These are phyloP conservation scores for Petrocephalus schoutedeni DNA, from an alignment of 2,797 vertebrate genomes.

Conservation along the genomic window DNA sequence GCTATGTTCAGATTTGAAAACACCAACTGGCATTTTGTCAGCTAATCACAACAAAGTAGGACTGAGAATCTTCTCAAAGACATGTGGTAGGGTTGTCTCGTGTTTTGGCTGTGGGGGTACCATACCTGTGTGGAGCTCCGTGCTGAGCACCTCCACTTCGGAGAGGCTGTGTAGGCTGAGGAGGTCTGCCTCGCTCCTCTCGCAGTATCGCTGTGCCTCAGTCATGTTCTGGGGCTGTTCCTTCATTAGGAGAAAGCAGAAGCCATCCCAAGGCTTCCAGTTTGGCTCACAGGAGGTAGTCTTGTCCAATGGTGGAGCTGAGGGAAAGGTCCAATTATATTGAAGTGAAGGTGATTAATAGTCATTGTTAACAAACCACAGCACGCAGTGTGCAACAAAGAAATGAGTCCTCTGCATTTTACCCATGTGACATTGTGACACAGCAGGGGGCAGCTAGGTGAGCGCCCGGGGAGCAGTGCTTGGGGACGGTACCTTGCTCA, in stretches of 20 bases:
- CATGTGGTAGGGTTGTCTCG: not conserved
- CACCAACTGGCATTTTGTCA: not conserved
- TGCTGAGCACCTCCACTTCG: conserved; percentile 75
- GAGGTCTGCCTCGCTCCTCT: conserved; percentile 51
- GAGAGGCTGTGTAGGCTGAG: conserved; percentile 82
- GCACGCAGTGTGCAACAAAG: too few species aligned
- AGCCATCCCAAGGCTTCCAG: conserved; percentile 77
- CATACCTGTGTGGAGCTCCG: conserved; percentile 69
- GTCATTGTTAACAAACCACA: too few species aligned
- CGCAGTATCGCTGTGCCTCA: conserved; percentile 58
- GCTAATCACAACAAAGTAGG: not conserved
- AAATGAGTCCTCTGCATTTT: too few species aligned
- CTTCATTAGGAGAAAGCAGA: conserved; percentile 74
- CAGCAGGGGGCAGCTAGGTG: too few species aligned
- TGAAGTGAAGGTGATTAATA: too few species aligned
- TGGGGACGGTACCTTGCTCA: too few species aligned
- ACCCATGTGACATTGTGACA: too few species aligned
- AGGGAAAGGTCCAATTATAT: not conserved
- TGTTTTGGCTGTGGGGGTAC: not conserved
- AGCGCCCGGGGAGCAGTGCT: too few species aligned
- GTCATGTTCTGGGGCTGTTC: conserved; percentile 47
- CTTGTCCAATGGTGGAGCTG: conserved; percentile 67
- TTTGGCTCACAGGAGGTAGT: conserved; percentile 65
- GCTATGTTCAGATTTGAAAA: not conserved
- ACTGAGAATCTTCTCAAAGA: not conserved